Conservation (phyloP, 2,888 invertebrate genomes). For the Cryptocheilus praepositus region DNA sequence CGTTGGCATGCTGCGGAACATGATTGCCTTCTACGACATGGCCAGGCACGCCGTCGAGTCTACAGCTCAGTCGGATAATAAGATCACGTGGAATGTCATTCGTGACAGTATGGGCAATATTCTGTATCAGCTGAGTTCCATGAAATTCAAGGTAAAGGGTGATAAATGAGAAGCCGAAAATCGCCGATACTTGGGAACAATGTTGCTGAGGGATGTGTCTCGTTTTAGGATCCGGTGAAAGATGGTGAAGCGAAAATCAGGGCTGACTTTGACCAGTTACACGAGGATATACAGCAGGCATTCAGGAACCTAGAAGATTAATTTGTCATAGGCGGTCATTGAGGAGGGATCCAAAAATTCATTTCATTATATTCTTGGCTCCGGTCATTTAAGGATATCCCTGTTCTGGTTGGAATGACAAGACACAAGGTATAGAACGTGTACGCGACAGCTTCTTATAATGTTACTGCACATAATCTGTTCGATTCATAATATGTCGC, state of each 20-base stretch:
- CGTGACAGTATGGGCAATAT: conserved; percentile 97
- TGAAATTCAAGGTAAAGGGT: conserved; percentile 95
- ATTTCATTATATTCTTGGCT: conserved; percentile 29
- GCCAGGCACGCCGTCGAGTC: conserved; percentile 98
- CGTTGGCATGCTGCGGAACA: conserved; percentile 98
- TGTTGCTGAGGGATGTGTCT: not conserved
- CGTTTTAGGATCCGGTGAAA: conserved; percentile 92
- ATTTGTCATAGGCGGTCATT: conserved; percentile 55
- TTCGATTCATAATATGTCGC: no score
- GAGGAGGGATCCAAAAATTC: conserved; percentile 38
- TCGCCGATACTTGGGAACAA: not conserved
- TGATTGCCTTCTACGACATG: conserved; percentile 99
- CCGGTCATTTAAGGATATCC: conserved; percentile 58
- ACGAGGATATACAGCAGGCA: conserved; percentile 97
- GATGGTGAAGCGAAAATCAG: conserved; percentile 98
- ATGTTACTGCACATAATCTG: no score
- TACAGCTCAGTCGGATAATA: conserved; percentile 99
- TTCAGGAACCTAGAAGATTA: conserved; percentile 99
- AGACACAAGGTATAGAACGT: no score
- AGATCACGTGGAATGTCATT: conserved; percentile 98
- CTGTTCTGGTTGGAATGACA: conserved; percentile 16
- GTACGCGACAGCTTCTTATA: no score
- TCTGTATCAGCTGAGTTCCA: conserved; percentile 97
- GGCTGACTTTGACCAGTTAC: conserved; percentile 96
- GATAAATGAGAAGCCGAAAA: not conserved